Base-by-base conservation (phyloP, 1,140 invertebrate genomes). In the Steinernema feltiae region DNA sequence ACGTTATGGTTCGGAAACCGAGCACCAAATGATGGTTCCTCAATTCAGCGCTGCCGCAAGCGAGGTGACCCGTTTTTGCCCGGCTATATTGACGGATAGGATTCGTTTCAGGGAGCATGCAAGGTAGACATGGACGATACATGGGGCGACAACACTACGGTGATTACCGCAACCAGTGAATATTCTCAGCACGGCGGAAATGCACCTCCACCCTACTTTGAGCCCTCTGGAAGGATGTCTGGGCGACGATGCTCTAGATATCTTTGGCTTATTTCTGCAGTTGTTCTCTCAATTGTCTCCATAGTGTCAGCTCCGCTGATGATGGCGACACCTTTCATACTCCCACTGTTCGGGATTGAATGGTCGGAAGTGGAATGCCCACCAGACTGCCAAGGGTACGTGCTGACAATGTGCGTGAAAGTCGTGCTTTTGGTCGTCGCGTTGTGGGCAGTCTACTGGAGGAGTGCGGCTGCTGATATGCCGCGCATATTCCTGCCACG, bases 71-170 rank as follows among this genome's bases (percentile, higher is more conserved):
- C 7, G 41, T n/a, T n/a, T 12, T 12, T 46, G 24, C 24, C 15
- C 53, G 53, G n/a, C n/a, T 63, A 15, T 63, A 3, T n/a, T 63
- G 15, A 27, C 24, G 7, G 53, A 63, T 15, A 15, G 15, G 2
- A 63, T 63, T 15, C 15, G 24, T 27, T 63, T 27, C 53, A 63
- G 53, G 53, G 53, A 15, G 24, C 3, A 17, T 63, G 53, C 53
- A 15, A 63, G 7, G 3, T 63, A 3, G 53, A 63, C 53, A 63
- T 63, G 53, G 53, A 63, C 89, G 95, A 98, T 84, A 96, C 95
- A 86, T 98, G 95, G 95, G 94, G 93, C 35, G 96, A 98, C 88
- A 97, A 94, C 83, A 97, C 94, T 0, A 98, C 95, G 1, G 95
- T 94, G 0, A 92, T 98, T 29, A 98, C 96, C 1, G 95, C 94